A percentile compares a stretch with the other conserved stretches of the same genome.
Evolutionary conservation across 2,888 invertebrate species (phyloP).

Genomic region (Oscheius onirici): DNA sequence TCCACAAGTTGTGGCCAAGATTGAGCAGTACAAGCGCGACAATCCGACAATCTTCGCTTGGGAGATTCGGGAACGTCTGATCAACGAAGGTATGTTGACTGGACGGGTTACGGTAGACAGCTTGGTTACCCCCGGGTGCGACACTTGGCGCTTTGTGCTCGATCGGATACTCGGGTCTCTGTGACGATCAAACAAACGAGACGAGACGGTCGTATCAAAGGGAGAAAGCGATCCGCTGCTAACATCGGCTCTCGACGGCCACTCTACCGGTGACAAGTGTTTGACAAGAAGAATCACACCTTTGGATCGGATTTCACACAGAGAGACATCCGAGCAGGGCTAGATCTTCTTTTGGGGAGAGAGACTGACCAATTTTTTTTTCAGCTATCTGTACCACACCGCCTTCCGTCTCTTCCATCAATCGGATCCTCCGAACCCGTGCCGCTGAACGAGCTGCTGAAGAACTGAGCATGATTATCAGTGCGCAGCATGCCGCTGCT

Average conservation of each 20-base stretch:
- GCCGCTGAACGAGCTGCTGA: constrained; percentile 95
- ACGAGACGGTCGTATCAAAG: constrained; percentile 31
- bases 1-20: constrained; percentile 94
- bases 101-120: constrained; percentile 15
- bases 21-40: constrained; percentile 96
- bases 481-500: constrained; percentile 40
- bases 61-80: constrained; percentile 95
- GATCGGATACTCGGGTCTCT: constrained; percentile 26
- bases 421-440: constrained; percentile 91
- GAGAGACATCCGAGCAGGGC: background rate
- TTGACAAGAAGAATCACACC: constrained; percentile 32
- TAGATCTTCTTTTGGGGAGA: background rate
- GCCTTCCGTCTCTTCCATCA: constrained; percentile 95
- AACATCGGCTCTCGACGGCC: constrained; percentile 22
- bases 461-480: constrained; percentile 81
- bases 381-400: constrained; percentile 81
- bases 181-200: constrained; percentile 25
- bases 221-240: constrained; percentile 30
- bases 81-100: constrained; percentile 85
- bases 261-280: constrained; percentile 30
- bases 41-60: constrained; percentile 98
- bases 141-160: constrained; percentile 29
- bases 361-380: background rate
- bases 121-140: constrained; percentile 23
- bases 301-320: constrained; percentile 21